Evolutionary conservation across 1,140 invertebrate species (phyloP).

Genomic region (Hirudo medicinalis): DNA sequence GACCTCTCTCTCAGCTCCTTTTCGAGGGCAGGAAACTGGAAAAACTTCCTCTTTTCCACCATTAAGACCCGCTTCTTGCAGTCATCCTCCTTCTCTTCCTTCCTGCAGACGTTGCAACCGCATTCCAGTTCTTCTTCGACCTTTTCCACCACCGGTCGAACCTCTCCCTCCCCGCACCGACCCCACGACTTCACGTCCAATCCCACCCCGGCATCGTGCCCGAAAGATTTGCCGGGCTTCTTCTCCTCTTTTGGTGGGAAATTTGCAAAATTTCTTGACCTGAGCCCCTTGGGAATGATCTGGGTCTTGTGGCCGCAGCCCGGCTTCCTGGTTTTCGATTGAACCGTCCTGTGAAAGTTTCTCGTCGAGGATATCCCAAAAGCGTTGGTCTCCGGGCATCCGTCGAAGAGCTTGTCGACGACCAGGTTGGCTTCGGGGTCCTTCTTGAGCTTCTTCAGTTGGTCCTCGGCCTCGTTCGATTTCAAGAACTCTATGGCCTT

Average conservation of each 20-base stretch:
- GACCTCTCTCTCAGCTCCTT: not conserved
- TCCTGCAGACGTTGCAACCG: not conserved
- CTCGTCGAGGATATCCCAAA: no score
- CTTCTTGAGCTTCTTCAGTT: no score
- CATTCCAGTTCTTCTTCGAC: not conserved
- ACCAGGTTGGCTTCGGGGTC: no score
- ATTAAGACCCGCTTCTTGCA: not conserved
- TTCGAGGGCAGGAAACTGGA: not conserved
- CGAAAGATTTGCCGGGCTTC: not conserved
- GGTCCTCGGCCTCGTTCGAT: no score
- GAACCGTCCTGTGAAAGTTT: no score
- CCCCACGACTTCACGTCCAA: conserved; percentile 2
- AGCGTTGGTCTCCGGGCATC: no score
- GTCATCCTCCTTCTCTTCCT: not conserved
- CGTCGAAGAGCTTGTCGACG: no score
- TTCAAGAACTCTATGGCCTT: no score
- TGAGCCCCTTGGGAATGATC: not conserved
- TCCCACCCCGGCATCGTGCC: not conserved
- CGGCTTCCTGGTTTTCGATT: no score
- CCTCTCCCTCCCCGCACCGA: not conserved
- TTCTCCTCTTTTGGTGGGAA: not conserved
- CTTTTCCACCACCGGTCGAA: not conserved
- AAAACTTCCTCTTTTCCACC: not conserved
- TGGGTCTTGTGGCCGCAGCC: not conserved
- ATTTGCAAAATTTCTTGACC: conserved; percentile 8